Evolutionary conservation across 2,797 vertebrate genomes (phyloP).

Genomic region (Falco biarmicus): DNA sequence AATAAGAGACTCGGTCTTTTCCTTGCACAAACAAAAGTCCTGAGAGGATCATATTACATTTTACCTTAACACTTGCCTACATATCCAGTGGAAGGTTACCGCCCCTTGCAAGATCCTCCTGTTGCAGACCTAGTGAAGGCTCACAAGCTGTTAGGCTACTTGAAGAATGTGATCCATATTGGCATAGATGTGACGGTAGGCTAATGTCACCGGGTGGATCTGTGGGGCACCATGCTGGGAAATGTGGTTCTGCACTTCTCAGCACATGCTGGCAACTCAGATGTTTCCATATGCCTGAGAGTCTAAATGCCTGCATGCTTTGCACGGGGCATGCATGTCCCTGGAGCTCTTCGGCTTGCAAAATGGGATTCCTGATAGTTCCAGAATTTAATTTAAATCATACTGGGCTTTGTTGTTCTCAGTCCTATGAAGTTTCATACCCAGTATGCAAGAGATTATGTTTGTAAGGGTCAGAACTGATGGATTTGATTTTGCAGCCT

Average conservation of each 20-base stretch:
- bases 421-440: not conserved
- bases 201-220: not conserved
- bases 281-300: not conserved
- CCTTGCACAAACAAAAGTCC: not conserved
- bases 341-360: not conserved
- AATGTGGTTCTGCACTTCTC: not conserved
- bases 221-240: not conserved
- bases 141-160: conserved; percentile 87
- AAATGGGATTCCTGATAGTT: not conserved
- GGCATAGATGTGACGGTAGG: conserved; percentile 87
- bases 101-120: conserved; percentile 91
- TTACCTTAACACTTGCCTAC: conserved; percentile 82
- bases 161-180: conserved; percentile 87
- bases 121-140: conserved; percentile 86
- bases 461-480: not conserved
- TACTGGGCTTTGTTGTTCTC: not conserved
- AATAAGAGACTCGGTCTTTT: not conserved
- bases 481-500: not conserved
- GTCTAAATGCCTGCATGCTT: not conserved
- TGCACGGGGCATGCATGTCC: rapidly evolving
- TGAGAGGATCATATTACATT: not conserved
- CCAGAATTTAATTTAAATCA: not conserved
- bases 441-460: not conserved
- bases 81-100: conserved; percentile 92
- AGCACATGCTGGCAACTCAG: not conserved